Evolutionary conservation across 2,888 invertebrate genomes (phyloP), one percentile per base, ranked within the genome.

Genomic region (Chymomyza procnemis): DNA sequence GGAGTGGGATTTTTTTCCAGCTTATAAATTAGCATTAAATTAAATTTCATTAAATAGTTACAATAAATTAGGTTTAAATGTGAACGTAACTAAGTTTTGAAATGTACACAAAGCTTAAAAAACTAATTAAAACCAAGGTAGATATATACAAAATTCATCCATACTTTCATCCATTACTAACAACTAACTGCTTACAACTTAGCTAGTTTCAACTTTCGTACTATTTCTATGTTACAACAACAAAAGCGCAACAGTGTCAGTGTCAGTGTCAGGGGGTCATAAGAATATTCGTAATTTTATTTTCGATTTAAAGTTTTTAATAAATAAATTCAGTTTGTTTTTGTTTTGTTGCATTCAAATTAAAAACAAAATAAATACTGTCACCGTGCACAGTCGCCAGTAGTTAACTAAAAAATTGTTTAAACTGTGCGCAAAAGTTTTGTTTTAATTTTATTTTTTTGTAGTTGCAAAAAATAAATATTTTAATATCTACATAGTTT

Each of bases 171-270:
- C 48, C 57, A 48, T 57, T 57, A 64, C 57, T 50, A 57, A 41
- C 34, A 41, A 41, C 34, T 41, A 41, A 41, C 34, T 41, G 34
- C 34, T 41, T 41, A 41, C 34, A 41, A 41, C 34, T 41, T 41
- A 41, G 34, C 34, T 41, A 41, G 5, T 3, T 14, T 47, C 22
- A 14, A 26, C 47, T 41, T 22, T 26, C 30, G n/a, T 50, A 21
- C 26, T 78, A 69, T 69, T 62, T 81, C 74, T 81, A 86, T 86
- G 73, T 66, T 81, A 81, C 87, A 81, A 81, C 85, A 81, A 81
- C 82, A 81, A 81, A 86, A 86, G 82, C 87, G 87, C 82, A 86
- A 81, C 85, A 81, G 73, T 85, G 85, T 86, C 85, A 84, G 73
- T 81, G 85, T 71, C 82, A 76, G n/a, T n/a, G n/a, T n/a, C n/a